Evolutionary conservation across 2,113 vertebrate genomes (phyloP).

Genomic region (Paratilapia polleni): DNA sequence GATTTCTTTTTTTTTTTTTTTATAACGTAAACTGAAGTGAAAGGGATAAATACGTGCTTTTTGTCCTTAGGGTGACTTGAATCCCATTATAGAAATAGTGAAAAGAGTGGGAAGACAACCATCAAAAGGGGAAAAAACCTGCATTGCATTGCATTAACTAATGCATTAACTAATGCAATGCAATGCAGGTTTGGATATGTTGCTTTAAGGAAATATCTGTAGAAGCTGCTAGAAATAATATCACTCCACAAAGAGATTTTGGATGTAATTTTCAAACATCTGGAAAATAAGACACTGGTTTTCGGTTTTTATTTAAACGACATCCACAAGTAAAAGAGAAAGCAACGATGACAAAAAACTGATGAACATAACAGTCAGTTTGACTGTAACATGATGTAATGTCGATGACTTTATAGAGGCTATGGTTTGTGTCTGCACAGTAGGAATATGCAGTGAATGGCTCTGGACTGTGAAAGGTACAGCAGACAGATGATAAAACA

Average conservation of each 20-base stretch:
- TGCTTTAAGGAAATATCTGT: slow-evolving; percentile 21
- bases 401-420: not conserved
- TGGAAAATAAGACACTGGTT: slow-evolving; percentile 17
- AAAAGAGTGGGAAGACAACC: not conserved
- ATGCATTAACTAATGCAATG: slow-evolving; percentile 7
- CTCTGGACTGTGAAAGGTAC: not conserved
- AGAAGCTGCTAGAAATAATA: slow-evolving; percentile 21
- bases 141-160: no score
- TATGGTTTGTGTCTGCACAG: not conserved
- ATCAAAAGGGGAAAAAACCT: slow-evolving; percentile 24
- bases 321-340: slow-evolving; percentile 15
- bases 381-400: not conserved
- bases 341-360: not conserved
- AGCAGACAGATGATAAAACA: not conserved
- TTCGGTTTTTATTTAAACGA: slow-evolving; percentile 23
- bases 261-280: slow-evolving; percentile 40
- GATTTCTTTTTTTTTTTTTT: not conserved
- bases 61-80: not conserved
- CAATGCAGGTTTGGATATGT: not conserved
- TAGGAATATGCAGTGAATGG: not conserved
- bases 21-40: not conserved
- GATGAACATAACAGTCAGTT: slow-evolving; percentile 20
- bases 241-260: slow-evolving; percentile 4
- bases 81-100: not conserved
- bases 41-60: slow-evolving; percentile 17